Base-by-base conservation (phyloP, 2,113 vertebrate genomes). In the Turnix velox region DNA sequence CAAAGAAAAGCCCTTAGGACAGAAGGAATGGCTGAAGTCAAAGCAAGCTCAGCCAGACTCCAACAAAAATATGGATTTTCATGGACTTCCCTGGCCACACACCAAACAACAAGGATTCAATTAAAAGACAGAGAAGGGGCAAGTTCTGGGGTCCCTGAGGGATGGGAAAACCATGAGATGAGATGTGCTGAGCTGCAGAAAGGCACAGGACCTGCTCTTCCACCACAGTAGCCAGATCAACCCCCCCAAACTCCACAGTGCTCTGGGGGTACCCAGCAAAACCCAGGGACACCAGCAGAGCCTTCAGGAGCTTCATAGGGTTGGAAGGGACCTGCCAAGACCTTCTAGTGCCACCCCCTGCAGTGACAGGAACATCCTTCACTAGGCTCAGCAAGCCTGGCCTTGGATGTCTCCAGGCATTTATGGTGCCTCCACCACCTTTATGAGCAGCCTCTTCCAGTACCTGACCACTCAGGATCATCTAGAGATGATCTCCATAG, bases 21-120 rank as follows among this genome's bases (percentile, higher is more conserved):
- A 4, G 12, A 18, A 31, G 62, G 28, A 28, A 0, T 7, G 20
- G 37, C 33, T 55, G 57, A 42, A 54, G 54, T 7, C 65, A 17
- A 45, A 0, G 7, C 28, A 22, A 33, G 33, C 51, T 37, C 67
- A 9, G 43, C 2, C 63, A 17, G 5, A 16, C 30, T 13, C 30
- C 23, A 20, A 5, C 0, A 0, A 4, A 23, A 22, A 4, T 1
- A 0, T 0, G 4, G 4, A 1, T 2, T 51, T 43, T 33, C 30
- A 18, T 0, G 2, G 55, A 5, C 39, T 61, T 55, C 30, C 57
- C 57, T 3, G 45, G 15, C 40, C 33, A 30, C 14, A 5, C 2
- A 6, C 12, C 20, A 5, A 22, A 4, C 2, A 18, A 17, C 33
- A 14, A 35, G 46, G 1, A 7, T 8, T 24, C 24, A 6, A 3